phyloP scores from a whole-genome alignment of 2,113 vertebrate species.

The Nothobranchius kuhntae region DNA sequence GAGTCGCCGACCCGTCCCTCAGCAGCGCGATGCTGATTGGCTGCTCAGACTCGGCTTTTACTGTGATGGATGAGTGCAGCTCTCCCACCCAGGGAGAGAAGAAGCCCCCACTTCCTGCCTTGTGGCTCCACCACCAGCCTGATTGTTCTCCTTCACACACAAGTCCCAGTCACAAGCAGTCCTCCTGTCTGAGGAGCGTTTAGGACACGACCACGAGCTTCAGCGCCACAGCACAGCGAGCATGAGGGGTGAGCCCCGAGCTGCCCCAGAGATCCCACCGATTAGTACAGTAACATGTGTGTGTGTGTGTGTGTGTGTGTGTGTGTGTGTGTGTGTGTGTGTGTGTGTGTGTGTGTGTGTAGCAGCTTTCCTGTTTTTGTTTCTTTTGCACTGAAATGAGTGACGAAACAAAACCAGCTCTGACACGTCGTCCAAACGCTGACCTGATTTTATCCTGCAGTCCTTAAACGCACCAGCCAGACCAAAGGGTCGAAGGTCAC shows the following conservation, averaged over 20 bases:
- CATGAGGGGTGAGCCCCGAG: slow-evolving; percentile 44
- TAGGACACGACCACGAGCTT: slow-evolving; percentile 58
- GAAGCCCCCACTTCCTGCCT: slow-evolving; percentile 29
- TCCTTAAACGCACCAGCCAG: too few relatives aligned
- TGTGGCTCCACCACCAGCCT: slow-evolving; percentile 33
- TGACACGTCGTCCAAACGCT: too few relatives aligned
- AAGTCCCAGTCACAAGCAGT: slow-evolving; percentile 40
- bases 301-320: too few relatives aligned
- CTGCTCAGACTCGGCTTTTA: slow-evolving; percentile 1
- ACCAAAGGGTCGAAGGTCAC: too few relatives aligned
- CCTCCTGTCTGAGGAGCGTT: slow-evolving; percentile 37
- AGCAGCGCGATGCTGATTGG: slow-evolving; percentile 30
- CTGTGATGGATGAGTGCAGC: slow-evolving; percentile 59
- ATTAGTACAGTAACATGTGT: slow-evolving; percentile 21
- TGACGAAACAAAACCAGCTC: too few relatives aligned
- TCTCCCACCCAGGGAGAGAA: slow-evolving; percentile 58
- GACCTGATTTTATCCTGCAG: too few relatives aligned
- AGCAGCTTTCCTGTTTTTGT: not conserved
- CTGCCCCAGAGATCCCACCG: slow-evolving; percentile 47
- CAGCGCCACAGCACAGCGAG: slow-evolving; percentile 53
- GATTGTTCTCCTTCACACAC: slow-evolving; percentile 47
- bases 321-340: too few relatives aligned
- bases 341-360: too few relatives aligned
- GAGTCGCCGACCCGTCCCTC: slow-evolving; percentile 7
- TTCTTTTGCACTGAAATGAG: not conserved